Conservation (phyloP, 2,888 invertebrate species). For the Atrina japonica region DNA sequence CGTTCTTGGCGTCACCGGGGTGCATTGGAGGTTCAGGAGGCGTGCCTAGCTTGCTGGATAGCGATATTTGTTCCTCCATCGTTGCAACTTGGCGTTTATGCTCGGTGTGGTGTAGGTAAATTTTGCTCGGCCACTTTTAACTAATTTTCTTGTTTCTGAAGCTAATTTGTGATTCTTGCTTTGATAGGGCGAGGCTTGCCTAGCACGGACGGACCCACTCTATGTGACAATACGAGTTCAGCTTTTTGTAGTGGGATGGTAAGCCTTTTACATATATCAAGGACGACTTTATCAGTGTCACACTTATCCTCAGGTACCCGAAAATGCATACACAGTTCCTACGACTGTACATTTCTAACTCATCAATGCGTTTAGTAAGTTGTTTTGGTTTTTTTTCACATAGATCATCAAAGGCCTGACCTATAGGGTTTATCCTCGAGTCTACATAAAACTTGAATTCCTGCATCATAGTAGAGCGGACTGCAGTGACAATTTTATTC, state of each 20-base stretch:
- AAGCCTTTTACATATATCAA: background rate
- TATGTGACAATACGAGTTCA: background rate
- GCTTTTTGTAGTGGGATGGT: background rate
- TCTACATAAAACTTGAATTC: background rate
- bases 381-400: background rate
- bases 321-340: background rate
- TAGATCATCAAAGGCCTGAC: constrained; percentile 1
- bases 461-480: constrained; percentile 8
- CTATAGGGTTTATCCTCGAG: background rate
- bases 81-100: no score
- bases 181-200: background rate
- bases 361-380: background rate
- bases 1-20: no score
- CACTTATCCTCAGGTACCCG: no score
- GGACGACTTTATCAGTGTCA: background rate
- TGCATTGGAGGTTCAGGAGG: background rate
- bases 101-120: background rate
- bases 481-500: background rate
- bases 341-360: background rate
- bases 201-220: background rate
- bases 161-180: background rate
- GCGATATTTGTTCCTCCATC: background rate
- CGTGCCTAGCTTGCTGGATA: constrained; percentile 2
- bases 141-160: background rate
- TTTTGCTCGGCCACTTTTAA: constrained; percentile 1